phyloP scores from a whole-genome alignment of 2,888 invertebrate species.

The Dusona sp. region DNA sequence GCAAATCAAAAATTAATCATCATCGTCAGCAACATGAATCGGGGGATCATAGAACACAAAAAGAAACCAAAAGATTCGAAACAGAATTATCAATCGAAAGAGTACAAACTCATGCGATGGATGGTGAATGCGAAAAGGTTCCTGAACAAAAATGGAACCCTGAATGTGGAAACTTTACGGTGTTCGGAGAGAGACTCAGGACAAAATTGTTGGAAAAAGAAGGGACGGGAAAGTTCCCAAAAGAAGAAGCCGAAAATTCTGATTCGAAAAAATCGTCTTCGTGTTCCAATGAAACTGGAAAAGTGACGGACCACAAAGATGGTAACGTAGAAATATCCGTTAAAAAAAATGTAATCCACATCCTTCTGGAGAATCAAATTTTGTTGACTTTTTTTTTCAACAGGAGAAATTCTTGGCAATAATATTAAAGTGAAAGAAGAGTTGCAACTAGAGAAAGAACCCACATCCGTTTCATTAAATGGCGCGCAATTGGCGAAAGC shows the following conservation, averaged over 20 bases:
- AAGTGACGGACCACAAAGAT: not conserved
- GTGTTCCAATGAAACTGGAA: not conserved
- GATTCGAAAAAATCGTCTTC: too few relatives aligned
- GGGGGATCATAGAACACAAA: not conserved
- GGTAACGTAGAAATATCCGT: not conserved
- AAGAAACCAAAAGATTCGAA: conserved; percentile 7
- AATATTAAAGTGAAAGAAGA: not conserved
- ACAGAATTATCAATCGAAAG: not conserved
- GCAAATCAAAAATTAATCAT: not conserved
- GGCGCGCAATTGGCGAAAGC: not conserved
- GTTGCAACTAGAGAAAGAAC: not conserved
- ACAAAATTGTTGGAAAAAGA: conserved; percentile 71
- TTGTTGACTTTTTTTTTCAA: not conserved
- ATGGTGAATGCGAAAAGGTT: conserved; percentile 62
- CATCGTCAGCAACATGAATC: not conserved
- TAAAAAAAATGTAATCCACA: too few relatives aligned
- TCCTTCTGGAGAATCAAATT: too few relatives aligned
- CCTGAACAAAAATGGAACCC: conserved; percentile 69
- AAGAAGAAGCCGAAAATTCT: conserved; percentile 47
- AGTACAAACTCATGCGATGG: not conserved
- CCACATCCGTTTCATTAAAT: not conserved
- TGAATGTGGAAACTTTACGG: conserved; percentile 69
- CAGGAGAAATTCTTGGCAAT: not conserved
- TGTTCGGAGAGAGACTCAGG: conserved; percentile 79
- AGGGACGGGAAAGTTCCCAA: conserved; percentile 60